phyloP scores from a whole-genome alignment of 1,140 invertebrate genomes.

The Atta texana region DNA sequence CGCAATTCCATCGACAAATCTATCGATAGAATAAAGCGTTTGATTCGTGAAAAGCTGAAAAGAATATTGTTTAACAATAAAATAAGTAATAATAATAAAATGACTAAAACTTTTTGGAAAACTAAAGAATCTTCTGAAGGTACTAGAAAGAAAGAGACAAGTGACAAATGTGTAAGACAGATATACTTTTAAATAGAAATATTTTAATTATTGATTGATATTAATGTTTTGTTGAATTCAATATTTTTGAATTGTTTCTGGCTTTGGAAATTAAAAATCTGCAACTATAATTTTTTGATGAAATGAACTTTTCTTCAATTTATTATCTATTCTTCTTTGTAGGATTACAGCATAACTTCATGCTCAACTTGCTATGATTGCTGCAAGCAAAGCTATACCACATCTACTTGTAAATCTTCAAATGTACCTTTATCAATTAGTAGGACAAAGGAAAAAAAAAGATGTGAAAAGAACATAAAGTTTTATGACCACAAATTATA shows the following conservation, averaged over 20 bases:
- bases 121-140: conserved; percentile 18
- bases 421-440: neutral
- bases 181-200: neutral
- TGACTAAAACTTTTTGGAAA: conserved; percentile 43
- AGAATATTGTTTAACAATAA: conserved; percentile 55
- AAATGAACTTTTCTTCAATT: neutral
- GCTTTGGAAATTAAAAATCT: neutral
- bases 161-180: neutral
- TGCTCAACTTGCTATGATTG: conserved; percentile 14
- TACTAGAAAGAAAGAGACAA: conserved; percentile 4
- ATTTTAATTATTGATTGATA: neutral
- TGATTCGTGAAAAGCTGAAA: conserved; percentile 69
- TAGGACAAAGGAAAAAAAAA: conserved; percentile 1
- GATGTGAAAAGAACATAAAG: neutral
- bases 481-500: neutral
- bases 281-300: neutral
- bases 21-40: conserved; percentile 64
- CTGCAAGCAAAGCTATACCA: neutral
- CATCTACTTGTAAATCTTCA: conserved; percentile 14
- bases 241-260: neutral
- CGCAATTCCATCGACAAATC: conserved; percentile 46
- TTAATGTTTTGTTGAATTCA: neutral
- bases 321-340: conserved; percentile 2
- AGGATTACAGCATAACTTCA: conserved; percentile 20
- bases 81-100: conserved; percentile 7